These are phyloP conservation scores for Antheraea yamamai DNA, from an alignment of 2,888 invertebrate genomes.

Conservation along the genomic window DNA sequence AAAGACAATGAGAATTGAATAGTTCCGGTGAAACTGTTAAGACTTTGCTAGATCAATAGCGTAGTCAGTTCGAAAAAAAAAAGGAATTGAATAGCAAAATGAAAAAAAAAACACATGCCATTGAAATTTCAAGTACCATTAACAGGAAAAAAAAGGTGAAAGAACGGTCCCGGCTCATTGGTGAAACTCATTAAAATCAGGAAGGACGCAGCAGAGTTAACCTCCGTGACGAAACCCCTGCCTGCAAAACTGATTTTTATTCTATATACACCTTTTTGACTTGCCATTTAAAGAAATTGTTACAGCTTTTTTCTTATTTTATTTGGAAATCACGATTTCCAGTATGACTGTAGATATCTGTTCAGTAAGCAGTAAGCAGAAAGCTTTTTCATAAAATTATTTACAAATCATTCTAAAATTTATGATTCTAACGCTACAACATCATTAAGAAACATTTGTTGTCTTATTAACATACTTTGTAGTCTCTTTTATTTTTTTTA, in stretches of 20 bases:
- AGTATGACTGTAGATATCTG: background rate
- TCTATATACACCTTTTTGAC: background rate
- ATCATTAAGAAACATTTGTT: background rate
- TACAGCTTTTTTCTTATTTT: background rate
- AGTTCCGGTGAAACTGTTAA: too few relatives aligned
- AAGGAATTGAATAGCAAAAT: background rate
- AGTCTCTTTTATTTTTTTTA: background rate
- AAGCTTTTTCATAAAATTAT: background rate
- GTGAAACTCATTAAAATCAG: constrained; percentile 75
- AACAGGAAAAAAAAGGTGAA: constrained; percentile 35
- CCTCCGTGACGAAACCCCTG: constrained; percentile 43
- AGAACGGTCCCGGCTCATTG: constrained; percentile 51
- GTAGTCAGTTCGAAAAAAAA: too few relatives aligned
- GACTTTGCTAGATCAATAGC: too few relatives aligned
- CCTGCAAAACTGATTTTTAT: constrained; percentile 5
- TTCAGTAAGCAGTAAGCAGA: background rate
- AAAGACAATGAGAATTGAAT: background rate
- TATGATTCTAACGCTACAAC: background rate
- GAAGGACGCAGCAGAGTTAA: constrained; percentile 60
- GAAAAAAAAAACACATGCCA: constrained; percentile 1
- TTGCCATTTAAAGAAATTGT: background rate
- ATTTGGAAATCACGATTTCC: background rate
- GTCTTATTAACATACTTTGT: background rate
- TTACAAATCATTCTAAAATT: background rate
- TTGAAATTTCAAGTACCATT: constrained; percentile 16